phyloP scores from a whole-genome alignment of 2,797 vertebrate genomes.

The Argyrosomus regius region DNA sequence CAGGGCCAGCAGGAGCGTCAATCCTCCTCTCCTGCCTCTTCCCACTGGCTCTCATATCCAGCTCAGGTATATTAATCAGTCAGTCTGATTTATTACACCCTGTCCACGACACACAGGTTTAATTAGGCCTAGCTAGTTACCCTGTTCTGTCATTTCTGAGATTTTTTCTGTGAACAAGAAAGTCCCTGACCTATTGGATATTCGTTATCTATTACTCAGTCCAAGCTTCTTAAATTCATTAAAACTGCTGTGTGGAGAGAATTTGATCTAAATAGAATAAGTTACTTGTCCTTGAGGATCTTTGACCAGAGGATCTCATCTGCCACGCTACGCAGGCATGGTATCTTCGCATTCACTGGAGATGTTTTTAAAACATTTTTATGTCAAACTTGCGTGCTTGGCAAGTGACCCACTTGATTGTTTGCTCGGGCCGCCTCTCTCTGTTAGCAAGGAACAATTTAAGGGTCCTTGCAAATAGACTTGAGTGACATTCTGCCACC shows the following conservation, averaged over 20 bases:
- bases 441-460: slow-evolving; percentile 61
- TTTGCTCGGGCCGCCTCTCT: slow-evolving; percentile 57
- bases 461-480: slow-evolving; percentile 56
- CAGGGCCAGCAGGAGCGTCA: slow-evolving; percentile 93
- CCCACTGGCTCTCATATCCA: slow-evolving; percentile 87
- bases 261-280: slow-evolving; percentile 2
- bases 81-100: slow-evolving; percentile 71
- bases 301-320: slow-evolving; percentile 14
- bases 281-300: slow-evolving; percentile 20
- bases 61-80: slow-evolving; percentile 88
- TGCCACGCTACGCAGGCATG: background rate
- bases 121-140: slow-evolving; percentile 58
- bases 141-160: slow-evolving; percentile 30
- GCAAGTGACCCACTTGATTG: slow-evolving; percentile 39
- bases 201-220: slow-evolving; percentile 51
- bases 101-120: slow-evolving; percentile 54
- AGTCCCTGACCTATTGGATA: slow-evolving; percentile 29
- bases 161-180: slow-evolving; percentile 44
- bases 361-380: background rate
- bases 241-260: slow-evolving; percentile 30
- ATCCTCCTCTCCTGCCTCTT: slow-evolving; percentile 91
- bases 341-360: background rate
- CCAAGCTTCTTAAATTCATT: slow-evolving; percentile 45
- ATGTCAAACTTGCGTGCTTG: slow-evolving; percentile 12
- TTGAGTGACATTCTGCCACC: slow-evolving; percentile 77